These are phyloP conservation scores for Peromyscus nudipes DNA, from an alignment of 2,797 vertebrate species.

Conservation along the genomic window DNA sequence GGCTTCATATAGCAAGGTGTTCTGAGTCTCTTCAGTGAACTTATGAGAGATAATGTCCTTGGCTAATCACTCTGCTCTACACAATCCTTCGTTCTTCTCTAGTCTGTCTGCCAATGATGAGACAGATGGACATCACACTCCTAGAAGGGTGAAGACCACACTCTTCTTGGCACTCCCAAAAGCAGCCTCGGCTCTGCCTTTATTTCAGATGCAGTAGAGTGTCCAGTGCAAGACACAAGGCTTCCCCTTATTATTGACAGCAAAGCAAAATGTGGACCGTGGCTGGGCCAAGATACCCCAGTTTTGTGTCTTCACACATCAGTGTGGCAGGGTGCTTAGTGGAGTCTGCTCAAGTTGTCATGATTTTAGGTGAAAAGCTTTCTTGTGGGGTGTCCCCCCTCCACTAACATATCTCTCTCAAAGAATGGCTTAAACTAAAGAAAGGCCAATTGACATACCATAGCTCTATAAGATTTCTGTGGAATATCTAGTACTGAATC, in stretches of 20 bases:
- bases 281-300: background rate
- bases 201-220: conserved; percentile 20
- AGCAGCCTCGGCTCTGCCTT: conserved; percentile 12
- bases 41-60: background rate
- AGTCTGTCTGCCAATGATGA: conserved; percentile 14
- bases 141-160: background rate
- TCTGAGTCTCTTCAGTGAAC: background rate
- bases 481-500: background rate
- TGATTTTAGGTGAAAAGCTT: background rate
- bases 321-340: background rate
- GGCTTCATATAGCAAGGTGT: background rate
- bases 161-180: conserved; percentile 22
- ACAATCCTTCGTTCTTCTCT: background rate
- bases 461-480: background rate
- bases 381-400: background rate
- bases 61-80: background rate
- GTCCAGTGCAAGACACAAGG: background rate
- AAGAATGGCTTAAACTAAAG: conserved; percentile 27
- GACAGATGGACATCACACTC: background rate
- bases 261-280: background rate
- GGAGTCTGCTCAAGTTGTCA: background rate
- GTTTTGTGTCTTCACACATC: background rate
- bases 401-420: background rate
- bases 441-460: background rate
- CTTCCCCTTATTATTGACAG: background rate